phyloP scores from a whole-genome alignment of 2,797 vertebrate species.

The Rallus crepitans region DNA sequence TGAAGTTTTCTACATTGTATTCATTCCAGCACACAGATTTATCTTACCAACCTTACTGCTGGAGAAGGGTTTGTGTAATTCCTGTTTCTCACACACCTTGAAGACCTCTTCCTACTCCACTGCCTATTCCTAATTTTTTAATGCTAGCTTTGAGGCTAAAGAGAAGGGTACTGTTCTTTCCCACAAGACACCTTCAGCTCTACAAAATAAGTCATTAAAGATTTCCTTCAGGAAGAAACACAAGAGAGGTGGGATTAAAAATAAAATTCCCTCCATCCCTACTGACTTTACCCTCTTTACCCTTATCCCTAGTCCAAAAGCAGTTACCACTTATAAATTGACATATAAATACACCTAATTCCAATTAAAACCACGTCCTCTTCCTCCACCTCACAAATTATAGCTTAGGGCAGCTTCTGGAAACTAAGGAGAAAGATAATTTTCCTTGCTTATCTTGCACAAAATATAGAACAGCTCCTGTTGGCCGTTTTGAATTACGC shows the following conservation, averaged over 20 bases:
- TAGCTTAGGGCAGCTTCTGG: neutral
- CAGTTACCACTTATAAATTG: neutral
- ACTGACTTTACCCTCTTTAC: neutral
- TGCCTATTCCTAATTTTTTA: neutral
- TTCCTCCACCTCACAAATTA: neutral
- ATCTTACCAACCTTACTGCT: neutral
- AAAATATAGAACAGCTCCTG: slow-evolving; percentile 12
- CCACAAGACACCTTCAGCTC: neutral
- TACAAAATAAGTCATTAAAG: neutral
- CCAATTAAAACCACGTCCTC: neutral
- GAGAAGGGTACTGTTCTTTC: neutral
- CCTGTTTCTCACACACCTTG: neutral
- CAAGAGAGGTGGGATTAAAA: neutral
- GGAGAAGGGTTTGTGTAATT: neutral
- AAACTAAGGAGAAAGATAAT: neutral
- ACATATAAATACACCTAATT: neutral
- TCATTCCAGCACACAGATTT: neutral
- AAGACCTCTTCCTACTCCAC: neutral
- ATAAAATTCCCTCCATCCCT: neutral
- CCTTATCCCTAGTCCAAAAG: neutral
- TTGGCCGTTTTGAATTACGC: slow-evolving; percentile 11
- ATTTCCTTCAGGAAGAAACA: neutral
- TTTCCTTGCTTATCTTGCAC: slow-evolving; percentile 25
- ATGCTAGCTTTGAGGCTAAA: neutral
- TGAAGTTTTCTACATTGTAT: accelerated